Evolutionary conservation across 2,113 vertebrate genomes (phyloP).

Genomic region (Apteryx owenii): DNA sequence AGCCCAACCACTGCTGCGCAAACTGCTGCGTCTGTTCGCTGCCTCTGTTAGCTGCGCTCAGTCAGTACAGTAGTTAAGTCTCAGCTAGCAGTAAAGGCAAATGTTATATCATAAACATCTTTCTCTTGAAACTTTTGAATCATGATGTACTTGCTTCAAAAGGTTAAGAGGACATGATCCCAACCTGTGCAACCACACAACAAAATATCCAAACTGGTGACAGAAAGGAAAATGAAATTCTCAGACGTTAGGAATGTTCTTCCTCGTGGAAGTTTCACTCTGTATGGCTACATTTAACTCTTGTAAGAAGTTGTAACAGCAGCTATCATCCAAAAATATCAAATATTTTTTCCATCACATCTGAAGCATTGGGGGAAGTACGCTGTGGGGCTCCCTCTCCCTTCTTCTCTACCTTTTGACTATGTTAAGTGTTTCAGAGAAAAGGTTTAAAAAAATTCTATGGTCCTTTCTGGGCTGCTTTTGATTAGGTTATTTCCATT

Average conservation of each 20-base stretch:
- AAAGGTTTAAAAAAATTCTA: not conserved
- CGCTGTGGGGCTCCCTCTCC: not conserved
- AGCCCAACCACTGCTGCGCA: too few relatives aligned
- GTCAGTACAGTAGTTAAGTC: not conserved
- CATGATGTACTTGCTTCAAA: not conserved
- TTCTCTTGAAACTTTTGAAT: not conserved
- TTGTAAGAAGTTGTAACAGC: not conserved
- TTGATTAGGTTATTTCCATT: not conserved
- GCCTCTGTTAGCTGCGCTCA: not conserved
- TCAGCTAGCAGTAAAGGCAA: not conserved
- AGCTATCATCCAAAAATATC: not conserved
- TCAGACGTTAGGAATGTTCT: not conserved
- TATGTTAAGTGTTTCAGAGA: not conserved
- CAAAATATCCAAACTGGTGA: not conserved
- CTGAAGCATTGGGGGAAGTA: not conserved
- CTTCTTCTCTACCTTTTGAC: not conserved
- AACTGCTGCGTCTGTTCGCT: too few relatives aligned
- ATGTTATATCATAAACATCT: not conserved
- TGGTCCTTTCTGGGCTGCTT: not conserved
- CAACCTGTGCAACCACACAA: not conserved
- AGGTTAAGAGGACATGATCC: accelerated
- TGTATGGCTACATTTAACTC: not conserved
- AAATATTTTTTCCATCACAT: not conserved
- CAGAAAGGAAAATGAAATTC: not conserved
- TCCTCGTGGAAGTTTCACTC: not conserved